These are phyloP conservation scores for Hiodon tergisus DNA, from an alignment of 2,113 vertebrate species.

Conservation along the genomic window DNA sequence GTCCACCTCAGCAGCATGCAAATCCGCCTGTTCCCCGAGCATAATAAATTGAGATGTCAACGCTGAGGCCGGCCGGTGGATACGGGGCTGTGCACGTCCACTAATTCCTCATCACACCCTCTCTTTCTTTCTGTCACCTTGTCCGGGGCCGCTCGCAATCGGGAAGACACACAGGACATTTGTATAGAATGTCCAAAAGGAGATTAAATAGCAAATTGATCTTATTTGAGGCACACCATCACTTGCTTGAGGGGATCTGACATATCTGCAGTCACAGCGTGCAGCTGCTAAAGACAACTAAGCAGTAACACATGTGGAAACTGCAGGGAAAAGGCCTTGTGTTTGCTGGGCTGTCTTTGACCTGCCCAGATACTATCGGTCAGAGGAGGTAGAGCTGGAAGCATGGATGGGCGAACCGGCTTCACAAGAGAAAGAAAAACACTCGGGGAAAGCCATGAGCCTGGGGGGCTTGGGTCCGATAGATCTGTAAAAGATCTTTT, in stretches of 20 bases:
- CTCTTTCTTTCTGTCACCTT: neutral
- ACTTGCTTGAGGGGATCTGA: neutral
- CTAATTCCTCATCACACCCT: neutral
- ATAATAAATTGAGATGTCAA: neutral
- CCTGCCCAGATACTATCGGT: too few species aligned
- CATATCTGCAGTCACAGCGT: neutral
- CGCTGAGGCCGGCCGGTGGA: neutral
- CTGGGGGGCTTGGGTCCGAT: neutral
- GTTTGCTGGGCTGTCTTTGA: too few species aligned
- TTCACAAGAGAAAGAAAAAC: neutral
- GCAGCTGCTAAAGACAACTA: too few species aligned
- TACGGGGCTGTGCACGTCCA: neutral
- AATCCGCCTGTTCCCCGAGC: neutral
- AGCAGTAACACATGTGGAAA: too few species aligned
- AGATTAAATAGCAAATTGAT: neutral
- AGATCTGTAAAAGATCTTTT: neutral
- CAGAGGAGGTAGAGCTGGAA: too few species aligned
- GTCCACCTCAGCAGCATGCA: neutral
- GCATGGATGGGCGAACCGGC: too few species aligned
- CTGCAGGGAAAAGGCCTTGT: too few species aligned
- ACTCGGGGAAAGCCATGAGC: neutral
- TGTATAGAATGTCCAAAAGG: neutral
- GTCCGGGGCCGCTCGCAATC: neutral
- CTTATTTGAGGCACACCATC: neutral
- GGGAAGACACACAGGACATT: neutral